Evolutionary conservation across 1,140 invertebrate genomes (phyloP).

Genomic region (Eupeodes corollae): DNA sequence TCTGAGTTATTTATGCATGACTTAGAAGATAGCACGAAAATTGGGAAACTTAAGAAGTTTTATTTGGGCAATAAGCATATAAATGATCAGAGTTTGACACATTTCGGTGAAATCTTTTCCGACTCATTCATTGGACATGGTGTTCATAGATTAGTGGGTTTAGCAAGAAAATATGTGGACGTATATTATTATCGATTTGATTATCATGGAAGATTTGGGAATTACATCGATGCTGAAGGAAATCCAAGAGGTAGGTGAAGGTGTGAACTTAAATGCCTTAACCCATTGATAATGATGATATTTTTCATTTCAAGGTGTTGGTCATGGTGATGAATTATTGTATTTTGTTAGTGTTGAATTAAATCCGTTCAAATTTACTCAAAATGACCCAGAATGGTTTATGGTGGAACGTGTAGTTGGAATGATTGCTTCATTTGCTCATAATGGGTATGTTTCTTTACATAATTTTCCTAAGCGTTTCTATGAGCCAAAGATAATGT

Average conservation of each 20-base stretch:
- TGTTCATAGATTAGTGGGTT: background rate
- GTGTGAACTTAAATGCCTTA: background rate
- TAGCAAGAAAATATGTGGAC: background rate
- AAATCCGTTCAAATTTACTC: background rate
- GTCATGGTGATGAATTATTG: background rate
- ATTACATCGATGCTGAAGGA: background rate
- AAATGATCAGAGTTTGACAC: background rate
- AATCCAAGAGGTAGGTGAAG: background rate
- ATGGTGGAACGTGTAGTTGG: background rate
- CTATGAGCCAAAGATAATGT: too few species aligned
- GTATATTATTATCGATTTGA: background rate
- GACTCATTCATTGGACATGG: background rate
- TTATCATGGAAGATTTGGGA: background rate
- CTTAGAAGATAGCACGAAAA: background rate
- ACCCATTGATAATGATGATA: background rate
- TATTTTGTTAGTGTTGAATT: background rate
- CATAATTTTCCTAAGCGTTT: too few species aligned
- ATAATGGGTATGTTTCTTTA: too few species aligned
- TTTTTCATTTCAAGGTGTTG: background rate
- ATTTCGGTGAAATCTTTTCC: background rate
- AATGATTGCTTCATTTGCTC: too few species aligned
- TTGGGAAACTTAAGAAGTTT: background rate
- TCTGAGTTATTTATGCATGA: background rate
- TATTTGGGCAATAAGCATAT: background rate
- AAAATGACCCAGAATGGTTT: background rate